Conservation (phyloP, 2,113 vertebrate genomes). For the Nesoenas mayeri region DNA sequence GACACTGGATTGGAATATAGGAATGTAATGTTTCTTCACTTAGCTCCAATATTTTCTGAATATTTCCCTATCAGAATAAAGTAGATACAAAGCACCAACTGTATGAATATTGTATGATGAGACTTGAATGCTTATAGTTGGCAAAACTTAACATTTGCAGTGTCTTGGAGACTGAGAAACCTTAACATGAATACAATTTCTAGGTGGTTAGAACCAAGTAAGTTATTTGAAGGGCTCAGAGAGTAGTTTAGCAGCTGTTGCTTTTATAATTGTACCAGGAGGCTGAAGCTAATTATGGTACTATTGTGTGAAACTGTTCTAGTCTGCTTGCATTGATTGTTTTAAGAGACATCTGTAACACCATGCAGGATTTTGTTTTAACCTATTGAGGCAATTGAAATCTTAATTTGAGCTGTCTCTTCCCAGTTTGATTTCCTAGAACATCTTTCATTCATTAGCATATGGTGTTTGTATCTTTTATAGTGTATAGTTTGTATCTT, state of each 20-base stretch:
- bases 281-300: not conserved
- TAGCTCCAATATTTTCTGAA: not conserved
- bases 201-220: not conserved
- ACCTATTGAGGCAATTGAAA: not conserved
- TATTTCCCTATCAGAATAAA: not conserved
- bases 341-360: conserved; percentile 9
- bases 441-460: not conserved
- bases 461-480: not conserved
- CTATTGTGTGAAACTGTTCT: not conserved
- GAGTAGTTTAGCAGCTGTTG: not conserved
- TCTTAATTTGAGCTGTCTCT: not conserved
- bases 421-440: not conserved
- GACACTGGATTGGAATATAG: not conserved
- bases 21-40: not conserved
- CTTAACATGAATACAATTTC: not conserved
- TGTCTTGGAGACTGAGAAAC: not conserved
- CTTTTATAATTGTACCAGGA: not conserved
- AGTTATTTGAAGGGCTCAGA: not conserved
- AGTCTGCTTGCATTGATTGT: not conserved
- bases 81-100: not conserved
- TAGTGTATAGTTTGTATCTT: not conserved
- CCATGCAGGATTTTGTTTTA: not conserved
- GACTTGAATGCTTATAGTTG: not conserved
- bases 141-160: not conserved
- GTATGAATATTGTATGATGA: not conserved